phyloP scores from a whole-genome alignment of 2,113 vertebrate genomes.

The Struthidea cinerea region DNA sequence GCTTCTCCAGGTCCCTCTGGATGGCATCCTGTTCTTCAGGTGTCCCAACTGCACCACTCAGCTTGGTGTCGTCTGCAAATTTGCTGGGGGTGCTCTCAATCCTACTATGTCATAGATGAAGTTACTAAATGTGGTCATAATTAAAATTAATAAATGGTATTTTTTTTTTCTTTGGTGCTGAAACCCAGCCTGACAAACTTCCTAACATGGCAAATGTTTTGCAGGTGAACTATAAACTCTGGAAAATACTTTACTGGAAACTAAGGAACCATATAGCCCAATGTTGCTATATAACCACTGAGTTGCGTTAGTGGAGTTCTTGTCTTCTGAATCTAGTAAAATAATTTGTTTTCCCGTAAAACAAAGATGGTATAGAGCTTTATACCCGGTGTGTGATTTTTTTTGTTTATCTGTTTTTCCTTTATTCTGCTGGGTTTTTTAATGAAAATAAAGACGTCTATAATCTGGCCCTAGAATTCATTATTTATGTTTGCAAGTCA shows the following conservation, averaged over 20 bases:
- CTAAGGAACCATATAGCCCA: neutral
- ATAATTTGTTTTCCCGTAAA: neutral
- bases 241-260: neutral
- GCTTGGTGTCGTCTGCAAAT: neutral
- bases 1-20: neutral
- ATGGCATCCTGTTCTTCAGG: neutral
- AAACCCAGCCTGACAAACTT: neutral
- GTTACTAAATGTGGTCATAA: neutral
- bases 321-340: neutral
- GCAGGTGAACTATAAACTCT: neutral
- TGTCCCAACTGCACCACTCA: neutral
- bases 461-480: slow-evolving; percentile 49
- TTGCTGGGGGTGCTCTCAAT: neutral
- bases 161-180: neutral
- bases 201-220: neutral
- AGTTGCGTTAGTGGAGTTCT: neutral
- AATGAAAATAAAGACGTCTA: slow-evolving; percentile 41
- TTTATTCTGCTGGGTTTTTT: neutral
- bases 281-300: neutral
- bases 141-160: neutral
- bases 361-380: neutral
- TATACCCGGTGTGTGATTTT: neutral
- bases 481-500: slow-evolving; percentile 64
- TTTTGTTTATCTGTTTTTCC: neutral
- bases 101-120: neutral